phyloP scores from a whole-genome alignment of 1,140 invertebrate species.

The Colletes latitarsis region DNA sequence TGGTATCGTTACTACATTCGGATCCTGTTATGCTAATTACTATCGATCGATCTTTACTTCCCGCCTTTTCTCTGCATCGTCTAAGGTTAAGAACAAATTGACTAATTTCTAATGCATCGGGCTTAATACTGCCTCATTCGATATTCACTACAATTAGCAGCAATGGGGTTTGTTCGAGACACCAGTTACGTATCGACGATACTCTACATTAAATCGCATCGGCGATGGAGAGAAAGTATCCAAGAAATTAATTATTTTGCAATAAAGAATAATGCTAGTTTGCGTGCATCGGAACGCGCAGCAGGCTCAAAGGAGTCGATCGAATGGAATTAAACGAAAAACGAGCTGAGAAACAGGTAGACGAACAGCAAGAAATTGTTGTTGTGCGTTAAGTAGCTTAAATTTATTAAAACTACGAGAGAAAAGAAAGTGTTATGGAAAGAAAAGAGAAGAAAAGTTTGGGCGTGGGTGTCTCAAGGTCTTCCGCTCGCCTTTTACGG shows the following conservation, averaged over 20 bases:
- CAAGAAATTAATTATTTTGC: no score
- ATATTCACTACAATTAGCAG: not conserved
- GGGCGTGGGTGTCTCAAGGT: conserved; percentile 43
- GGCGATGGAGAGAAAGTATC: no score
- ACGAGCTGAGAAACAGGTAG: not conserved
- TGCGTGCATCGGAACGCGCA: no score
- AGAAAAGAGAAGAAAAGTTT: not conserved
- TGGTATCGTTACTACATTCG: not conserved
- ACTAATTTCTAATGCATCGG: not conserved
- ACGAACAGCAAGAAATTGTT: not conserved
- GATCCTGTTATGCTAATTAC: conserved; percentile 17
- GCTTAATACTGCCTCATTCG: not conserved
- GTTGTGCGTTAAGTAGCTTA: no score
- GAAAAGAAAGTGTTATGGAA: not conserved
- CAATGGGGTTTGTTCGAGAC: no score
- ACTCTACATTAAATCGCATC: no score
- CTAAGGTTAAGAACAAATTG: not conserved
- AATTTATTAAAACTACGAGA: not conserved
- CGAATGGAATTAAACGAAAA: no score
- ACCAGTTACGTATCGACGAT: no score
- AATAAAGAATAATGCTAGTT: no score
- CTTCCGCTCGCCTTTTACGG: conserved; percentile 43
- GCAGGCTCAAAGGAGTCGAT: no score
- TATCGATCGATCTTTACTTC: conserved; percentile 21
- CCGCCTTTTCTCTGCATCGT: not conserved